Conservation (phyloP, 1,140 invertebrate genomes). For the Palaemon carinicauda region DNA sequence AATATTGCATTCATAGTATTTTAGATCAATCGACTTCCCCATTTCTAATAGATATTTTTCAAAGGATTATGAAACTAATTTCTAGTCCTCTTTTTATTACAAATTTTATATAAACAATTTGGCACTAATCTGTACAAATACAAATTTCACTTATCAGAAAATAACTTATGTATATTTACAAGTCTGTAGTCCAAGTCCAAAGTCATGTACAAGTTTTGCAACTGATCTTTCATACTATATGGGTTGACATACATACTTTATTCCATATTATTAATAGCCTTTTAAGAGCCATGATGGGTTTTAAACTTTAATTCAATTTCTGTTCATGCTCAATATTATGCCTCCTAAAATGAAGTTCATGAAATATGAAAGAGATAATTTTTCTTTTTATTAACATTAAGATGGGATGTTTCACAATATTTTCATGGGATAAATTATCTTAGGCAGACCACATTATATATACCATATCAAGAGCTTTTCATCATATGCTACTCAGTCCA, state of each 20-base stretch:
- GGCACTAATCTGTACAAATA: slow-evolving; percentile 55
- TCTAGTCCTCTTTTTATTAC: slow-evolving; percentile 33
- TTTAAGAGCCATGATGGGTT: not conserved
- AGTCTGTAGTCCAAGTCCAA: not conserved
- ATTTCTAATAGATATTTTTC: too few species aligned
- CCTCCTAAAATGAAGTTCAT: not conserved
- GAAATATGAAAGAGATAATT: not conserved
- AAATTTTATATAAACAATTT: slow-evolving; percentile 53
- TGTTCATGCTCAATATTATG: not conserved
- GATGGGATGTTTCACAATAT: too few species aligned
- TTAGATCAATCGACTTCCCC: too few species aligned
- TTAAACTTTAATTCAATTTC: too few species aligned
- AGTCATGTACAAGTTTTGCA: not conserved
- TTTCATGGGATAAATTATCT: too few species aligned
- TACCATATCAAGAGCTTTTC: too few species aligned
- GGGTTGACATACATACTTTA: not conserved
- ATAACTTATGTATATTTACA: slow-evolving; percentile 47
- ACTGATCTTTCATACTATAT: not conserved
- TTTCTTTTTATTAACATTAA: too few species aligned
- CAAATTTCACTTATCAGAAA: slow-evolving; percentile 43
- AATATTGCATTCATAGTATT: too few species aligned
- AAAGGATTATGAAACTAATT: too few species aligned
- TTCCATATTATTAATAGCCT: slow-evolving; percentile 19
- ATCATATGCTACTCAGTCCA: too few species aligned
- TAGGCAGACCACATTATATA: too few species aligned